Evolutionary conservation across 1,140 invertebrate species (phyloP), one percentile per base, ranked within the genome.

Genomic region (Luehdorfia chinensis): DNA sequence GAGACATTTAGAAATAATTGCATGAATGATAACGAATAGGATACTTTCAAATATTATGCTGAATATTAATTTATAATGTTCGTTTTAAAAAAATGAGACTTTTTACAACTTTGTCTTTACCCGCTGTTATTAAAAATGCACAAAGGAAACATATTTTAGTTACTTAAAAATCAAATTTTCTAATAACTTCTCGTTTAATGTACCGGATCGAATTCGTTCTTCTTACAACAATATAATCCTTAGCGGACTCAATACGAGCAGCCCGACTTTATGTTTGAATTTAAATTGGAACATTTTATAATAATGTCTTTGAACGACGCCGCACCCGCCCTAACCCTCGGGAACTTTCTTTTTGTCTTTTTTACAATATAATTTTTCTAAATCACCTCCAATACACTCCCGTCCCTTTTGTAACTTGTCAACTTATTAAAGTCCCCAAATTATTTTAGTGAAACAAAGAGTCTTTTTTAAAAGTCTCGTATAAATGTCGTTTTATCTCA

Each of bases 351-450:
- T 71, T 71, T 75, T 64, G 53, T 60, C 68, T 60, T 75, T 84
- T 84, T 81, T 81, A 81, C 78, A 80, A 84, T 77, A 75, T 81
- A 81, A 84, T 84, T 84, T 84, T 78, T 73, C 74, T 73, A 78
- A 84, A 84, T 84, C 77, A 84, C 74, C 77, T 70, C 52, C 45
- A 47, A 34, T 54, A 55, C 50, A 57, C 49, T 71, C 59, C 49
- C 51, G 50, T 50, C 52, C 63, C 62, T 65, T 68, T 55, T 34
- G 23, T 28, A 48, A 55, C 37, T 58, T 61, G 50, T 47, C 59
- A n/a, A n/a, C 9, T 51, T 72, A 70, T 77, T 65, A 69, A 67
- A 11, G 21, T 21, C 39, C 37, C 25, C 11, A 15, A 43, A 43
- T 43, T 43, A 43, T 43, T 43, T 18, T n/a, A 6, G 14, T 15